Evolutionary conservation across 2,797 vertebrate species (phyloP), one percentile per base, ranked within the genome.

Genomic region (Aldrovandia affinis): DNA sequence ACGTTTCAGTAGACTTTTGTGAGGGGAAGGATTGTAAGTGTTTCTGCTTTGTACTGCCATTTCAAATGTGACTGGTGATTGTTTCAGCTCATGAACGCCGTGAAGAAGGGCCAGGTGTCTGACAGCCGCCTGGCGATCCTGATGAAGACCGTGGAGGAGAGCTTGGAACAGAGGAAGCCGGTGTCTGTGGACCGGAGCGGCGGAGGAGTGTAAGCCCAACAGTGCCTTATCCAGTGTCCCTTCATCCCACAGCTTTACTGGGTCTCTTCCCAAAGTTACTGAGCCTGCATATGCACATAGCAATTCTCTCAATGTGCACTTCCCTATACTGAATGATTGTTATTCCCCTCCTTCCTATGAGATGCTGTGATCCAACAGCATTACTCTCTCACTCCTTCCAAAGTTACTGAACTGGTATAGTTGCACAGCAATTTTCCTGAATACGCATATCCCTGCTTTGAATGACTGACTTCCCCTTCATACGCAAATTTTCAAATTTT

Each of bases 131-230:
- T 99, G 86, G 98, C 97, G 20, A 97, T 99, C 30, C 95, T 99
- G 36, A 96, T 99, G 97, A 99, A 98, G 91, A 94, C 95, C 0
- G 98, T 95, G 0, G 98, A 99, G 93, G 97, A 99, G 88, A 98
- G 96, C 1, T 93, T 99, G 86, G 93, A 95, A 47, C 90, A 85
- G 78, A 92, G 97, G 86, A 93, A 93, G 1, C 94, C 96, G 0
- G 97, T 99, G 90, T 93, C 97, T 0, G 98, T 99, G 92, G 97
- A 98, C 92, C 95, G 98, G 5, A 99, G 98, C 30, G 96, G 98
- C 1, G 98, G 98, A 1, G 98, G 98, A 59, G 93, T 99, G 90
- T 99, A 93, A 98, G 91, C 22, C 30, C 68, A 73, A 20, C 33
- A 39, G 73, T 77, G 39, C 39, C 39, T 77, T 47, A 77, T 44